Evolutionary conservation across 2,888 invertebrate species (phyloP), one percentile per base, ranked within the genome.

Genomic region (Halictus ligatus): DNA sequence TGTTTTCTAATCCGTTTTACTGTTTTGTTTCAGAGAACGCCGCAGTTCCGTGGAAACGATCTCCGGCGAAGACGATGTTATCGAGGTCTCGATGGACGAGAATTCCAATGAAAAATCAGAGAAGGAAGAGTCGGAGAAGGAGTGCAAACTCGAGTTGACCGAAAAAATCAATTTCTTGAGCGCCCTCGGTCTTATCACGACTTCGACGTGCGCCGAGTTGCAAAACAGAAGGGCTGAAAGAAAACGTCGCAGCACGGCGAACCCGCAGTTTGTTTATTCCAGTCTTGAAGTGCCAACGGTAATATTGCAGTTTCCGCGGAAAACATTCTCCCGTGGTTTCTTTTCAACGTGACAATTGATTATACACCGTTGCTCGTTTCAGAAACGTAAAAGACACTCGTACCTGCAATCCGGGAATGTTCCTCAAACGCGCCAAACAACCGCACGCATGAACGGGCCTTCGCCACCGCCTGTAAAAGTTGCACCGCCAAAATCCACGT

Each of bases 251-350:
- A 96, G 96, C 84, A 96, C 96, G 12, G 96, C 96, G 2, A 96
- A 96, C 93, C 96, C 96, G 1, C 96, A 96, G 87, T 96, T 96
- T 91, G 94, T 96, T 35, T 96, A 96, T 93, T 95, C 96, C 46
- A 95, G 94, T 80, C 90, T 92, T 89, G 94, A 94, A 84, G 83
- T 92, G 80, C 93, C 93, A 60, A 92, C 93, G 87, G 94, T 94
- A 91, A 90, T 35, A 75, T 77, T 77, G 13, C 43, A 43, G n/a
- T 43, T 71, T 81, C 25, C 13, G 6, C 10, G 0, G 2, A 1
- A 12, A 15, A 12, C 8, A 8, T 18, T 43, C 7, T 40, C 13
- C 15, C 7, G 18, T 2, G 0, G 0, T 35, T 35, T 2, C 6
- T 15, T 25, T 58, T 29, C 15, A 15, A 1, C n/a, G 1, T 29